Conservation (phyloP, 2,113 vertebrate species). For the Todiramphus chloris region DNA sequence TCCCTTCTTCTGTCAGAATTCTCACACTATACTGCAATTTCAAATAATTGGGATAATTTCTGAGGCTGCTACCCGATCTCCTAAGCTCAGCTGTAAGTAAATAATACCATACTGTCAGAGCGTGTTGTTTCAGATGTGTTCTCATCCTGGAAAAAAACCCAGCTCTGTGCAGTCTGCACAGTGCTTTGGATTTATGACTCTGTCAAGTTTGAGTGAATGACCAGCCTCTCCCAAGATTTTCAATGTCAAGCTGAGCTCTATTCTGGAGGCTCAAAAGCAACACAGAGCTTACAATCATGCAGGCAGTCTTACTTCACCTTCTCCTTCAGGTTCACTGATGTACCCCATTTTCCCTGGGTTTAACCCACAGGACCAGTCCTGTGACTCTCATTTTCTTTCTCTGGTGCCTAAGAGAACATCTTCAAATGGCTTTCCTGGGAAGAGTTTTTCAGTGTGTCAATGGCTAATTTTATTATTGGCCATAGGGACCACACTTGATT, state of each 20-base stretch:
- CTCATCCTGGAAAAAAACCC: slow-evolving; percentile 57
- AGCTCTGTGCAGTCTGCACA: slow-evolving; percentile 54
- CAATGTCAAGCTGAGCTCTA: slow-evolving; percentile 37
- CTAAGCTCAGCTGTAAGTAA: slow-evolving; percentile 57
- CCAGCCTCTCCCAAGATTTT: slow-evolving; percentile 47
- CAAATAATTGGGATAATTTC: slow-evolving; percentile 62
- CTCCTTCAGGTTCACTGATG: background rate
- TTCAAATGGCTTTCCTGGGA: background rate
- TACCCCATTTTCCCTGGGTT: background rate
- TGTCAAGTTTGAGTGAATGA: slow-evolving; percentile 60
- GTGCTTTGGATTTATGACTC: slow-evolving; percentile 59
- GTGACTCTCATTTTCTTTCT: background rate
- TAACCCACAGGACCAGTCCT: background rate
- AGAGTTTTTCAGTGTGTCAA: background rate
- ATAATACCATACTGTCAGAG: slow-evolving; percentile 64
- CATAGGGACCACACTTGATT: background rate
- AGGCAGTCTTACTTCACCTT: background rate
- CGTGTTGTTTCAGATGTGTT: slow-evolving; percentile 69
- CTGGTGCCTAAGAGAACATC: background rate
- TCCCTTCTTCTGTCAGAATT: slow-evolving; percentile 16
- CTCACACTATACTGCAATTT: slow-evolving; percentile 33
- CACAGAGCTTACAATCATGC: background rate
- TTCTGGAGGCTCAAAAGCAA: background rate
- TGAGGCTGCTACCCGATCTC: slow-evolving; percentile 42
- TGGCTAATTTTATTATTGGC: background rate